A percentile compares a stretch with the other conserved stretches of the same genome.
Evolutionary conservation across 2,797 vertebrate species (phyloP).

Genomic region (Caiman crocodilus): DNA sequence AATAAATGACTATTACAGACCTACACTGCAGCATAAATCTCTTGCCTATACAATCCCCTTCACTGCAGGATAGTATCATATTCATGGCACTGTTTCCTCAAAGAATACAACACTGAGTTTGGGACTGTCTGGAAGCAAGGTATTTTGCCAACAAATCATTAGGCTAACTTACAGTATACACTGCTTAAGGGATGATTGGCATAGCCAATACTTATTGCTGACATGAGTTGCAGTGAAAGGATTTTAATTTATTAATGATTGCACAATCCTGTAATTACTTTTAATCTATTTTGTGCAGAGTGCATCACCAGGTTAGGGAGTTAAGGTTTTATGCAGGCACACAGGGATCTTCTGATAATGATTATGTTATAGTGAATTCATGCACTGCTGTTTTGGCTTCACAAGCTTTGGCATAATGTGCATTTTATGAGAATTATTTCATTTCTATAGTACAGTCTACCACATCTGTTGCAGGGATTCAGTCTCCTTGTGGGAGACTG

Average conservation of each 20-base stretch:
- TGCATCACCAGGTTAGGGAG: accelerated
- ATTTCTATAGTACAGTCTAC: neutral
- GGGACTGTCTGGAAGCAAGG: neutral
- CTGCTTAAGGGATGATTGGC: accelerated
- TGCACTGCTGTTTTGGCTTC: constrained; percentile 22
- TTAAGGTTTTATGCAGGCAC: neutral
- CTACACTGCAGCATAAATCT: neutral
- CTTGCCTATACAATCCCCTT: too few species aligned
- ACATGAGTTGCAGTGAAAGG: neutral
- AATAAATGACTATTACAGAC: neutral
- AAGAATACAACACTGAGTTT: neutral
- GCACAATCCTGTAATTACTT: neutral
- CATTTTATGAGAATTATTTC: neutral
- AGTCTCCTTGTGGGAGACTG: neutral
- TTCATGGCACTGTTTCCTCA: accelerated
- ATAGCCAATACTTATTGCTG: neutral
- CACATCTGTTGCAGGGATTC: neutral
- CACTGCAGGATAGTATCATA: neutral
- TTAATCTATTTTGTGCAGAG: neutral
- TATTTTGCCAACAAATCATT: neutral
- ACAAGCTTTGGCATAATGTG: neutral
- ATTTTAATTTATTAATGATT: neutral
- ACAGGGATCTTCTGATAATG: neutral
- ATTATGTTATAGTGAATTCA: neutral
- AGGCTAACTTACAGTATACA: neutral